Percentiles rank a stretch among this genome's conserved stretches.
These are phyloP conservation scores for Achatina immaculata DNA, from an alignment of 1,140 invertebrate genomes.

Conservation along the genomic window DNA sequence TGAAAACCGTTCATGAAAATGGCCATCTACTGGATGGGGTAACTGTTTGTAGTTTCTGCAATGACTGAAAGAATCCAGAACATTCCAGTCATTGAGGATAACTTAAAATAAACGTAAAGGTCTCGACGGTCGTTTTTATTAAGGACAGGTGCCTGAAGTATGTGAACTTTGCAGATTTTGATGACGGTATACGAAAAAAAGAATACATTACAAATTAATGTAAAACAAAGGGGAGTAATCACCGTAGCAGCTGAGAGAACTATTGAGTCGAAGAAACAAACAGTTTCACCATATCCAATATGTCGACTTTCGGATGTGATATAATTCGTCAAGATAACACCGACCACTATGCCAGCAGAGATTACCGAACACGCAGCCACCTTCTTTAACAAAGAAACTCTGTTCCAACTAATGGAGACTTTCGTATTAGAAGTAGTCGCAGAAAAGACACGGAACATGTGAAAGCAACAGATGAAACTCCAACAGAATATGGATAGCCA, in stretches of 20 bases:
- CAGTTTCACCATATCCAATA: constrained; percentile 37
- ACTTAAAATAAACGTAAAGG: too few species aligned
- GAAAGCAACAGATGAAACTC: too few species aligned
- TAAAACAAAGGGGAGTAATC: constrained; percentile 47
- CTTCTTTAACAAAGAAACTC: too few species aligned
- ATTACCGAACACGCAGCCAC: constrained; percentile 43
- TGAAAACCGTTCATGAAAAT: constrained; percentile 76
- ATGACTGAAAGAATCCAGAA: too few species aligned
- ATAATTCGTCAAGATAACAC: constrained; percentile 38
- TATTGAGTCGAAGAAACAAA: constrained; percentile 47
- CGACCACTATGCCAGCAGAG: constrained; percentile 38
- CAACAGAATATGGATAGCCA: too few species aligned
- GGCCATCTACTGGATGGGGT: constrained; percentile 73
- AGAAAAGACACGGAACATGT: too few species aligned
- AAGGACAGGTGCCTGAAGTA: constrained; percentile 1
- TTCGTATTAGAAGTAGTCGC: too few species aligned
- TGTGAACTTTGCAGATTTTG: constrained; percentile 29
- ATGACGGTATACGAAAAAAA: constrained; percentile 51
- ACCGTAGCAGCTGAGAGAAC: constrained; percentile 43
- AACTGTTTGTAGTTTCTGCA: neutral
- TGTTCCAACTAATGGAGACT: too few species aligned
- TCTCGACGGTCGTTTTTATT: constrained; percentile 43
- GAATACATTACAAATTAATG: constrained; percentile 42
- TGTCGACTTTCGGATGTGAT: constrained; percentile 31
- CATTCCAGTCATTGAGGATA: too few species aligned